Evolutionary conservation across 2,888 invertebrate genomes (phyloP).

Genomic region (Temnothorax rugatulus): DNA sequence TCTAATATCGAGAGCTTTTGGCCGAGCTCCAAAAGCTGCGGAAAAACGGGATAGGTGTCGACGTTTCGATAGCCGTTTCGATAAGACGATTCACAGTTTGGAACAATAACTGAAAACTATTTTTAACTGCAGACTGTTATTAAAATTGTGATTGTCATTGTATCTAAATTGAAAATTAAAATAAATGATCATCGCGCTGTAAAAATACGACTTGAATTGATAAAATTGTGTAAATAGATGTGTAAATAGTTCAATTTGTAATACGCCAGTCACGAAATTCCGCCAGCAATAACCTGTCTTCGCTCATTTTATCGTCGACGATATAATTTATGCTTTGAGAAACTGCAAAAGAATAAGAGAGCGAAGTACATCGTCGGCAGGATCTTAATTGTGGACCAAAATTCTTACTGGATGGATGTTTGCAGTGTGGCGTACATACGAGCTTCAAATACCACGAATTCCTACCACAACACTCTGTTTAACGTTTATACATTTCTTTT

Average conservation of each 20-base stretch:
- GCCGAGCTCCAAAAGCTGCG: slow-evolving; percentile 32
- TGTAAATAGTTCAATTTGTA: no score
- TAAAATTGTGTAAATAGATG: not conserved
- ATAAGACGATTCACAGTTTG: slow-evolving; percentile 29
- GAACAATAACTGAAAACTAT: not conserved
- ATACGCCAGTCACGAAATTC: not conserved
- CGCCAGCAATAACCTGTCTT: slow-evolving; percentile 39
- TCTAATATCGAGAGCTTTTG: slow-evolving; percentile 45
- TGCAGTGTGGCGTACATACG: not conserved
- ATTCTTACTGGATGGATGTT: slow-evolving; percentile 16
- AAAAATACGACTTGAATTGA: not conserved
- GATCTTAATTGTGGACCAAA: slow-evolving; percentile 45
- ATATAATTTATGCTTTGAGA: slow-evolving; percentile 46
- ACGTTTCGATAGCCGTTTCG: slow-evolving; percentile 11
- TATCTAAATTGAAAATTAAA: not conserved
- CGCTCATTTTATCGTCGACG: slow-evolving; percentile 32
- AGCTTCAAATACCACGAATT: slow-evolving; percentile 24
- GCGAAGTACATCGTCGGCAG: slow-evolving; percentile 21
- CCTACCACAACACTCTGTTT: not conserved
- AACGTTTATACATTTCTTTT: slow-evolving; percentile 11
- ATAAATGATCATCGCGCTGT: not conserved
- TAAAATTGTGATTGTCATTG: not conserved
- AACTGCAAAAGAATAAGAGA: slow-evolving; percentile 22
- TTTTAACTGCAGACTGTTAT: not conserved
- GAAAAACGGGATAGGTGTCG: slow-evolving; percentile 6